phyloP scores from a whole-genome alignment of 2,888 invertebrate genomes.

The Anoncus sp. region DNA sequence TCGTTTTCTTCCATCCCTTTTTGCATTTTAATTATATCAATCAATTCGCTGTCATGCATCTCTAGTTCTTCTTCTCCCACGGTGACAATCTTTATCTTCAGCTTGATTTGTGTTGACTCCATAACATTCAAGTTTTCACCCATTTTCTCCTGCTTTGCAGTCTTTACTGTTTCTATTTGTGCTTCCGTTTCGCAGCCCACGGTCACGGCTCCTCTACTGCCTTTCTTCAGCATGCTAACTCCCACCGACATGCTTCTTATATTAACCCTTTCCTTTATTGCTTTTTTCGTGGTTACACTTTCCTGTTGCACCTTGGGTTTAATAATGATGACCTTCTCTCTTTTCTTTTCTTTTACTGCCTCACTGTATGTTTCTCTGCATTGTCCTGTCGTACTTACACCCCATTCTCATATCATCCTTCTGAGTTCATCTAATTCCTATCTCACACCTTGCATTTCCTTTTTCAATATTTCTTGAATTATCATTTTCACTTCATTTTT shows the following conservation, averaged over 20 bases:
- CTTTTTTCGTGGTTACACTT: conserved; percentile 53
- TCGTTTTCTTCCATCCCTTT: conserved; percentile 24
- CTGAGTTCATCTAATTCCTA: too few relatives aligned
- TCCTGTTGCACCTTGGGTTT: conserved; percentile 59
- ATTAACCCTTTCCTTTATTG: conserved; percentile 53
- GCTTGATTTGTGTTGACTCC: too few relatives aligned
- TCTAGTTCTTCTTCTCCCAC: conserved; percentile 34
- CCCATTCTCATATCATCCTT: too few relatives aligned
- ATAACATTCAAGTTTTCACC: too few relatives aligned
- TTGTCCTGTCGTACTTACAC: too few relatives aligned
- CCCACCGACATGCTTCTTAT: conserved; percentile 53
- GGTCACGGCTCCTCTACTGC: conserved; percentile 41
- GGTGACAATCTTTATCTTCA: conserved; percentile 29
- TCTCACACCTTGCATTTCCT: too few relatives aligned
- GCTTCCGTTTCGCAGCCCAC: conserved; percentile 37
- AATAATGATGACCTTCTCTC: too few relatives aligned
- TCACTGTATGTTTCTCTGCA: too few relatives aligned
- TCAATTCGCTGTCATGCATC: conserved; percentile 23
- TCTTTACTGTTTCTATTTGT: conserved; percentile 8
- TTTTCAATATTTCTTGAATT: too few relatives aligned
- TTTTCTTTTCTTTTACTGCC: too few relatives aligned
- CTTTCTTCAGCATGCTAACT: conserved; percentile 38
- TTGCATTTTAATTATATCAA: conserved; percentile 31
- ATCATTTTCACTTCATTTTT: too few relatives aligned
- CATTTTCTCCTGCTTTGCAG: not conserved